A percentile compares a stretch with the other conserved stretches of the same genome.
phyloP scores from a whole-genome alignment of 2,888 invertebrate species.

The Pasiphila rectangulata region DNA sequence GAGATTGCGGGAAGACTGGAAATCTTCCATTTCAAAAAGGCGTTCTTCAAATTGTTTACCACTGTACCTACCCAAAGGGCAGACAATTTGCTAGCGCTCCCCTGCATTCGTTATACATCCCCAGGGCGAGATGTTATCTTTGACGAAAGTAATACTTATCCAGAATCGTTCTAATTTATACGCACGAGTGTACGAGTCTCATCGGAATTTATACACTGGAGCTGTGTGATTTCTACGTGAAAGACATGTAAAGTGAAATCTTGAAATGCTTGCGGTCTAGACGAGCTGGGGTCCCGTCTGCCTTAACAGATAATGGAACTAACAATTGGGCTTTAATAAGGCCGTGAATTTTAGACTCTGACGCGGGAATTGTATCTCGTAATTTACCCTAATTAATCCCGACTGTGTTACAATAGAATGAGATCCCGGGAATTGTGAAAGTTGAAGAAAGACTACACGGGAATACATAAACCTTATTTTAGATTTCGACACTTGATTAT shows the following conservation, averaged over 20 bases:
- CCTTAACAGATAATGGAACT: too few relatives aligned
- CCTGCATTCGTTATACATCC: conserved; percentile 63
- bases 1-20: background rate
- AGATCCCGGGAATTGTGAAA: too few relatives aligned
- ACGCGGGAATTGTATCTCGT: too few relatives aligned
- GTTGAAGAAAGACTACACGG: too few relatives aligned
- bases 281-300: too few relatives aligned
- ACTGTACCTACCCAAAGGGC: conserved; percentile 9
- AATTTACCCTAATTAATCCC: too few relatives aligned
- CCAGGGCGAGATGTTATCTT: conserved; percentile 65
- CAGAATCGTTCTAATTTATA: conserved; percentile 64
- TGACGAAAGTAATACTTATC: conserved; percentile 56
- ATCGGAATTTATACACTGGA: conserved; percentile 13
- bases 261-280: too few relatives aligned
- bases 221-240: conserved; percentile 21
- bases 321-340: too few relatives aligned
- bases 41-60: background rate
- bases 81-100: conserved; percentile 36
- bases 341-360: too few relatives aligned
- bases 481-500: too few relatives aligned
- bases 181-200: conserved; percentile 28
- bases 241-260: background rate
- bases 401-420: too few relatives aligned
- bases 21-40: background rate
- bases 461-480: too few relatives aligned